phyloP scores from a whole-genome alignment of 2,888 invertebrate genomes.

The Tiliacea citrago region DNA sequence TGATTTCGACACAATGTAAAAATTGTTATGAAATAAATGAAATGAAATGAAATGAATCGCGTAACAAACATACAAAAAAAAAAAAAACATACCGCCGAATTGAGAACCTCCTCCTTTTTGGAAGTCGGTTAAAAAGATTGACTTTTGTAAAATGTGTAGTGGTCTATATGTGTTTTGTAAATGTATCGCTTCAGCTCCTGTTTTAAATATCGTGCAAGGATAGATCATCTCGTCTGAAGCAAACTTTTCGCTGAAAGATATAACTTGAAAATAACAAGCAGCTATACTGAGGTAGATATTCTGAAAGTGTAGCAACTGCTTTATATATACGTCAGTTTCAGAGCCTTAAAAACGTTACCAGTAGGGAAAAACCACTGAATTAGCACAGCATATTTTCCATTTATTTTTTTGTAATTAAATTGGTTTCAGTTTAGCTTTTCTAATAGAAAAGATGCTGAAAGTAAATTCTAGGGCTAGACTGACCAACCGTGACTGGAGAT shows the following conservation, averaged over 20 bases:
- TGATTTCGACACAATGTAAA: no score
- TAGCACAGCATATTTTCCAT: no score
- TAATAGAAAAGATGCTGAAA: constrained; percentile 6
- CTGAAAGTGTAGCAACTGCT: neutral
- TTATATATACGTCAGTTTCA: neutral
- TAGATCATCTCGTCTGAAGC: neutral
- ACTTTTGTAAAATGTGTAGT: neutral
- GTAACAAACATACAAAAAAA: no score
- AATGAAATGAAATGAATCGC: no score
- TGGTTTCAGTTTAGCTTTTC: neutral
- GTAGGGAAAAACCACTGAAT: neutral
- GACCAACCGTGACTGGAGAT: constrained; percentile 22
- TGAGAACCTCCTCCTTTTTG: no score
- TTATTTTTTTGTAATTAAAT: neutral
- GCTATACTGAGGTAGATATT: neutral
- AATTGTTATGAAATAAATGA: no score
- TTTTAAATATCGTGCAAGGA: neutral
- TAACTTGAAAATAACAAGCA: neutral
- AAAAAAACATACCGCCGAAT: no score
- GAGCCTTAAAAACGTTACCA: neutral
- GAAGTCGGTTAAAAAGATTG: no score
- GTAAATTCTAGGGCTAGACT: constrained; percentile 17
- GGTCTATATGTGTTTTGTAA: neutral
- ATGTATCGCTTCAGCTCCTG: neutral
- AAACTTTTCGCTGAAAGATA: neutral